These are phyloP conservation scores for Axinella damicornis DNA, from an alignment of 37 sponge, comb jelly and placozoan genomes.

Conservation along the genomic window DNA sequence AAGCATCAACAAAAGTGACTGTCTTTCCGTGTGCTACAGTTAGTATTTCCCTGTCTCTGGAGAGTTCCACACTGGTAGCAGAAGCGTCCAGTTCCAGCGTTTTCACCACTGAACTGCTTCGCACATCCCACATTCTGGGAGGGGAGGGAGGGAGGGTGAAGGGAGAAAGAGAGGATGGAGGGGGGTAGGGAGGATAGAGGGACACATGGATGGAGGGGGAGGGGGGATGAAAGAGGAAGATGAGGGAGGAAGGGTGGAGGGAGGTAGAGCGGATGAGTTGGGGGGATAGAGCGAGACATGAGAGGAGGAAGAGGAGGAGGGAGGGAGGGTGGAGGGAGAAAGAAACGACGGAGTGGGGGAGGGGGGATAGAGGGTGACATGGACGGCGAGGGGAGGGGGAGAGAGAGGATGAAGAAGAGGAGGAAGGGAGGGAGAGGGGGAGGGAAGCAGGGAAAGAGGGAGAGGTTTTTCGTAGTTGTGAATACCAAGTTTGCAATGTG, in stretches of 20 bases:
- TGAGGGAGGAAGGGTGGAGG: background rate
- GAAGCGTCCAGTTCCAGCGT: conserved; percentile 27
- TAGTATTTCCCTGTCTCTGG: conserved; percentile 43
- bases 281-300: too few species aligned
- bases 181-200: background rate
- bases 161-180: background rate
- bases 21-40: conserved; percentile 65
- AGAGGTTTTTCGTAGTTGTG: too few species aligned
- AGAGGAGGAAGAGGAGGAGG: too few species aligned
- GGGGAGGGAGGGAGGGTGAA: background rate
- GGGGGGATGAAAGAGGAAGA: background rate
- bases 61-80: conserved; percentile 78
- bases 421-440: background rate
- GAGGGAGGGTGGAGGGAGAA: too few species aligned
- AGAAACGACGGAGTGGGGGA: too few species aligned
- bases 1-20: conserved; percentile 65
- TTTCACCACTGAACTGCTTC: conserved; percentile 31
- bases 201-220: background rate
- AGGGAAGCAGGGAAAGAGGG: background rate
- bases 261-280: background rate
- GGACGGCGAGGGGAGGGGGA: background rate
- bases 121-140: conserved; percentile 75
- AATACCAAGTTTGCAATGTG: too few species aligned
- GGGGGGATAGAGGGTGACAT: background rate
- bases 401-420: too few species aligned